A percentile compares a stretch with the other conserved stretches of the same genome.
These are phyloP conservation scores for Oncorhynchus keta DNA, from an alignment of 2,113 vertebrate species.

Conservation along the genomic window DNA sequence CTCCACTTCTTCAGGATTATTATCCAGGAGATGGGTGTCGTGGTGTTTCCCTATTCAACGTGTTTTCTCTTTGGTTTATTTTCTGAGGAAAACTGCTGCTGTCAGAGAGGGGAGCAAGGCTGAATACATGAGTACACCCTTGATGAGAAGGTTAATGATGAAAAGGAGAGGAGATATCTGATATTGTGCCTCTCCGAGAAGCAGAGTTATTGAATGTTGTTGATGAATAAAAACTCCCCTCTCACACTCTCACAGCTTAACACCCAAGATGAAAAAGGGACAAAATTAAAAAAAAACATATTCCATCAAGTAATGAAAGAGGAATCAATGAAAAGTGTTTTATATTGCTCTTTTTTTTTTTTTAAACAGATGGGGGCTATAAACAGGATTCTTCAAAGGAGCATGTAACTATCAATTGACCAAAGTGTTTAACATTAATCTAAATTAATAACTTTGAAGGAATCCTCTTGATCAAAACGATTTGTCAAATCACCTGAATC, in stretches of 20 bases:
- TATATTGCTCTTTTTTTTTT: neutral
- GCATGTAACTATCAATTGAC: constrained; percentile 7
- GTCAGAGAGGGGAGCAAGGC: constrained; percentile 40
- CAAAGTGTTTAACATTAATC: neutral
- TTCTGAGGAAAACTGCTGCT: constrained; percentile 62
- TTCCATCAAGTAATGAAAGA: neutral
- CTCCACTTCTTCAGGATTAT: constrained; percentile 56
- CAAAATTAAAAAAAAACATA: neutral
- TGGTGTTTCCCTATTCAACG: constrained; percentile 33
- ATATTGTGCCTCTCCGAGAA: constrained; percentile 37
- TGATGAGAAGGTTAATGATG: constrained; percentile 55
- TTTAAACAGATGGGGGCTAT: constrained; percentile 3
- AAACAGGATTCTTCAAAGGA: constrained; percentile 20
- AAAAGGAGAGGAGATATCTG: constrained; percentile 52
- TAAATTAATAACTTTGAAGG: too few relatives aligned
- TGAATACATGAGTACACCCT: neutral
- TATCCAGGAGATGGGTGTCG: constrained; percentile 36
- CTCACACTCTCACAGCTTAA: neutral
- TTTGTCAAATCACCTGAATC: constrained; percentile 44
- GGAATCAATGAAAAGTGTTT: constrained; percentile 6
- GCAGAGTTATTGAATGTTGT: constrained; percentile 41
- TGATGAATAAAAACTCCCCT: constrained; percentile 45
- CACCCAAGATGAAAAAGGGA: constrained; percentile 35
- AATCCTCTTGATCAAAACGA: neutral
- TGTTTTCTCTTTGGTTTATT: constrained; percentile 58